A percentile compares a stretch with the other conserved stretches of the same genome.
These are phyloP conservation scores for Bos taurus DNA, from an alignment of 2,113 vertebrate genomes.

Conservation along the genomic window ARS-UCD2.0 NC_037338.1:8884001-8884500, in stretches of 20 bases:
- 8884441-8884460: background rate
- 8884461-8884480: background rate
- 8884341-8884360: background rate
- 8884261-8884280: background rate
- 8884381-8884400: background rate
- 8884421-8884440: background rate
- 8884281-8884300: background rate
- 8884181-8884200: background rate
- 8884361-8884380: too few relatives aligned
- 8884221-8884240: background rate
- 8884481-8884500: background rate
- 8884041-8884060: background rate
- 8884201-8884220: background rate
- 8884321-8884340: fast-evolving
- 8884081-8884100: background rate
- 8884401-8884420: fast-evolving
- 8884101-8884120: background rate
- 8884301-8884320: background rate
- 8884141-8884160: background rate
- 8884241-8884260: background rate
- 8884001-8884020: background rate
- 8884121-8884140: background rate
- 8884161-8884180: background rate
- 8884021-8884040: background rate
- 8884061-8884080: background rate